Conservation (phyloP, 2,797 vertebrate species). For the Clamator glandarius region DNA sequence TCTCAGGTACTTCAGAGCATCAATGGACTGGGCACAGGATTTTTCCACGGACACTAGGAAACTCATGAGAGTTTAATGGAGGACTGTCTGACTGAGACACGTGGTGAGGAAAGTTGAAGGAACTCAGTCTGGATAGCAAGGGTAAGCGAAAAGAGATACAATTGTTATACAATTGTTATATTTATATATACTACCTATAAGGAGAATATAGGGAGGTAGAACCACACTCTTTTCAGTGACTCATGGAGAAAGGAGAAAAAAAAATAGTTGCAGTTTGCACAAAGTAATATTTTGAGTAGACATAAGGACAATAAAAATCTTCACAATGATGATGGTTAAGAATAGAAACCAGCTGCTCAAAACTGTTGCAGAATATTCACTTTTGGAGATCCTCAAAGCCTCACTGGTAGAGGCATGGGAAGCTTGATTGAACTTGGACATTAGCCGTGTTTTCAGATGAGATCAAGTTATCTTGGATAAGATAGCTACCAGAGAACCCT, state of each 20-base stretch:
- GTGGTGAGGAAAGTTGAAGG: background rate
- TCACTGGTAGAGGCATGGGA: background rate
- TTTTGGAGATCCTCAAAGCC: background rate
- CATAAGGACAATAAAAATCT: background rate
- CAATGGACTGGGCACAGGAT: background rate
- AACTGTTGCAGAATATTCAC: background rate
- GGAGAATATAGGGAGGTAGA: background rate
- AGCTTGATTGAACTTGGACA: background rate
- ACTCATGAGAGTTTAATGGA: background rate
- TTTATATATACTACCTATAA: background rate
- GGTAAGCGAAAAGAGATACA: background rate
- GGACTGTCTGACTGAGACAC: background rate
- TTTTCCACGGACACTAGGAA: background rate
- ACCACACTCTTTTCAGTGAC: background rate
- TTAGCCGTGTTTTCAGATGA: background rate
- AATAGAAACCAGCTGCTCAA: background rate
- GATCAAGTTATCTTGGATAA: background rate
- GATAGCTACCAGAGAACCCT: background rate
- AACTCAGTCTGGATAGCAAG: background rate
- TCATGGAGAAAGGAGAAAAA: background rate
- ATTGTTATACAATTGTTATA: background rate
- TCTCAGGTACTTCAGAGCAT: background rate
- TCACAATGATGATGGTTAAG: background rate
- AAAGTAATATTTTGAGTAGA: background rate
- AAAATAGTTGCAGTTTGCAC: rapidly evolving